Evolutionary conservation across 2,888 invertebrate species (phyloP), one percentile per base, ranked within the genome.

Genomic region (Limenitis camilla): DNA sequence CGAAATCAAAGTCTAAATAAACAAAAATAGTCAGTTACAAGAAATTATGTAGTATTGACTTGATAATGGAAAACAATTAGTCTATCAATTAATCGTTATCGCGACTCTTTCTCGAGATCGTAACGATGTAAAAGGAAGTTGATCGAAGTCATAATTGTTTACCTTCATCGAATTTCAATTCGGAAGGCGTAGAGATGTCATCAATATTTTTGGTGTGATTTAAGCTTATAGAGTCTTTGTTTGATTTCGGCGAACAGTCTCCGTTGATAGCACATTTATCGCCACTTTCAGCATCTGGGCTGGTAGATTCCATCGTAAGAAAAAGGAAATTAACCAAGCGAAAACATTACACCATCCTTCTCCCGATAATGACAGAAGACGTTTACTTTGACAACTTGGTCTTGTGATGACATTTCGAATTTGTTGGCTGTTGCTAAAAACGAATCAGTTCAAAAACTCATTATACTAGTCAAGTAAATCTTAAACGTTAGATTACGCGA

Each of bases 131-230:
- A 33, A 9, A 41, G 27, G 33, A 50, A 47, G 49, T 31, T 50
- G 10, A 41, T 45, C n/a, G 31, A 33, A 58, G 40, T 44, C 38
- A 40, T 40, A 47, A 42, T 42, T 53, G 42, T 61, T 82, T 90
- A 92, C 92, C 90, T 87, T 90, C 89, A 76, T 92, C 92, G 74
- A 93, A 93, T 80, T 90, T 91, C 63, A 93, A 79, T 78, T 92
- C 91, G 36, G 89, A 87, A 69, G 90, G 90, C 73, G 87, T 83
- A 74, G 85, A 81, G 69, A 88, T 88, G 78, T 88, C 88, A 76
- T 88, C 88, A 71, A 88, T 88, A 79, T 87, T 87, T 77, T 78
- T 75, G 61, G 78, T 60, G 63, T 79, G 75, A 71, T 80, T 83
- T 60, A 81, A 64, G 59, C 81, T 77, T 52, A 73, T 68, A 9